A percentile compares a stretch with the other conserved stretches of the same genome.
Evolutionary conservation across 1,140 invertebrate genomes (phyloP).

Genomic region (Berghia stephanieae): DNA sequence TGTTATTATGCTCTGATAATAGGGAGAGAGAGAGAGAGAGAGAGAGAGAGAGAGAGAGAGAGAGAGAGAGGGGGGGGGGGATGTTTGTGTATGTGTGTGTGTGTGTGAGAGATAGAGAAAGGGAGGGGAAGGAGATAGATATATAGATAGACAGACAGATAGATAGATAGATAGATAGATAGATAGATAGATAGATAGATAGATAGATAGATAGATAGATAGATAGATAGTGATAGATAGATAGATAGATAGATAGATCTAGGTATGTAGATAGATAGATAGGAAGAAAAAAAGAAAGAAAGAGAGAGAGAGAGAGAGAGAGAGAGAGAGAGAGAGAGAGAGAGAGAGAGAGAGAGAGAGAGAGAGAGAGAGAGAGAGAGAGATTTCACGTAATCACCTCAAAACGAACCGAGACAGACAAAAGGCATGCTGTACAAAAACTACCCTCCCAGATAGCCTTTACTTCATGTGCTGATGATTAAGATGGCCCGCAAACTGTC

Average conservation of each 20-base stretch:
- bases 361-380: conserved; percentile 12
- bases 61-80: neutral
- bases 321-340: conserved; percentile 10
- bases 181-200: neutral
- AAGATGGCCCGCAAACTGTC: no score
- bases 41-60: neutral
- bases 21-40: neutral
- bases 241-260: no score
- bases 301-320: neutral
- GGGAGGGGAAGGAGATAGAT: conserved; percentile 8
- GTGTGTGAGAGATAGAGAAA: neutral
- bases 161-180: no score
- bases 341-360: conserved; percentile 10
- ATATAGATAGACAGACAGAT: no score
- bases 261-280: no score
- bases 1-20: no score
- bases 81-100: neutral
- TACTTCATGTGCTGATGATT: no score
- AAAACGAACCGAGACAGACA: no score
- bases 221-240: no score
- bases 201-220: neutral
- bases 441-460: no score
- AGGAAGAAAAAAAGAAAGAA: conserved; percentile 1
- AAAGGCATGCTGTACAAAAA: no score
- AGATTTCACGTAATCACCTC: no score